A percentile compares a stretch with the other conserved stretches of the same genome.
Evolutionary conservation across 1,140 invertebrate species (phyloP).

Genomic region (Leptoteleia sp.): DNA sequence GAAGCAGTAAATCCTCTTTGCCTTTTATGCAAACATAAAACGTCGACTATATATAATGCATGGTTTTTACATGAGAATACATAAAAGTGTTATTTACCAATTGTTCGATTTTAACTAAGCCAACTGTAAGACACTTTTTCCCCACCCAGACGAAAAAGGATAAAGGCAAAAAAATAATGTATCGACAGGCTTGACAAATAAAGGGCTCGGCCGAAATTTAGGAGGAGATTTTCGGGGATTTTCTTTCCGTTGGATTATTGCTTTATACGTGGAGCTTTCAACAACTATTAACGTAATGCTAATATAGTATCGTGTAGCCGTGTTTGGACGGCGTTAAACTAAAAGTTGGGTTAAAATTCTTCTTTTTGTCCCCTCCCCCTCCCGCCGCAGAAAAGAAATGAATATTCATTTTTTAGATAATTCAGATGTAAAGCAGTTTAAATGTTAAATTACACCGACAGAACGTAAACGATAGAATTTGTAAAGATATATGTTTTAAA

Average conservation of each 20-base stretch:
- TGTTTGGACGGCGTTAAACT: neutral
- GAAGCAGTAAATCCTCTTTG: constrained; percentile 14
- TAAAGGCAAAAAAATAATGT: constrained; percentile 27
- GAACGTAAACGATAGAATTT: no score
- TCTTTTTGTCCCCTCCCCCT: neutral
- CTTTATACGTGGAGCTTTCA: constrained; percentile 51
- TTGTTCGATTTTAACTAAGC: constrained; percentile 32
- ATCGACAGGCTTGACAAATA: constrained; percentile 55
- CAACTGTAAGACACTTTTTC: constrained; percentile 3
- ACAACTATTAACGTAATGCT: constrained; percentile 53
- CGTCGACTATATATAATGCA: constrained; percentile 11
- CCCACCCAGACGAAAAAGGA: neutral
- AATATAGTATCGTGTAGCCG: constrained; percentile 30
- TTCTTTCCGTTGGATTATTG: constrained; percentile 53
- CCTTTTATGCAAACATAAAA: neutral
- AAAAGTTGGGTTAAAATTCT: constrained; percentile 20
- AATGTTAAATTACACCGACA: no score
- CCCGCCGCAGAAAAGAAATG: no score
- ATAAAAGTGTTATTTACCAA: constrained; percentile 39
- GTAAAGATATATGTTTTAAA: no score
- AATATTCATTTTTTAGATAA: no score
- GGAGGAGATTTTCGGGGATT: constrained; percentile 40
- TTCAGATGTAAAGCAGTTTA: no score
- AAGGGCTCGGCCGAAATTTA: constrained; percentile 46
- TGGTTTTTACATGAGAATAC: constrained; percentile 20